Evolutionary conservation across 2,797 vertebrate species (phyloP).

Genomic region (Sylvilagus floridanus): DNA sequence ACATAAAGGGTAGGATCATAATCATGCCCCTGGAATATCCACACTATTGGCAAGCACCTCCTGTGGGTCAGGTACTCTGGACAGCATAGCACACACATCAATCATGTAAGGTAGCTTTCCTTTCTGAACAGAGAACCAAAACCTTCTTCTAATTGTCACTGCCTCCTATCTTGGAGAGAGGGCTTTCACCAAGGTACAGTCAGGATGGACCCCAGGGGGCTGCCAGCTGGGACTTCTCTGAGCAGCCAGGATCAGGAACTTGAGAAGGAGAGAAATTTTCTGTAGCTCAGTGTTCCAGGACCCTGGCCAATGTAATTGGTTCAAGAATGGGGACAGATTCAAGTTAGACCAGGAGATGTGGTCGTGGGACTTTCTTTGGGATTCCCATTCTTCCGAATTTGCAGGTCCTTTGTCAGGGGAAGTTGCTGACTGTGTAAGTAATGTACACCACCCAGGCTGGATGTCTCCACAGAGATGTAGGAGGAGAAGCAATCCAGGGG

Average conservation of each 20-base stretch:
- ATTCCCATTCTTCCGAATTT: constrained; percentile 16
- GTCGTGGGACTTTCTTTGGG: neutral
- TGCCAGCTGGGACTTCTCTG: neutral
- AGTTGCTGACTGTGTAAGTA: neutral
- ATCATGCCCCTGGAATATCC: neutral
- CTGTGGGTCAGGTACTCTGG: neutral
- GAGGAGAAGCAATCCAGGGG: neutral
- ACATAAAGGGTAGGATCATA: neutral
- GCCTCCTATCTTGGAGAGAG: neutral
- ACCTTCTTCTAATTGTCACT: neutral
- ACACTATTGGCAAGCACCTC: neutral
- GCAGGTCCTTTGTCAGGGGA: neutral
- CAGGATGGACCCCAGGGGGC: neutral
- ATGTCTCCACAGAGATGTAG: no score
- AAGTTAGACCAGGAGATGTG: neutral
- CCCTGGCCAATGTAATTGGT: neutral
- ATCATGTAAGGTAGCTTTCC: neutral
- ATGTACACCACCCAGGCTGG: no score
- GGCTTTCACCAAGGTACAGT: neutral
- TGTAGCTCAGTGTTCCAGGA: neutral
- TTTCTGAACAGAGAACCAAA: constrained; percentile 1
- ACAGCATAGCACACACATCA: neutral
- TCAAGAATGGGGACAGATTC: neutral
- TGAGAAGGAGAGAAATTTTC: neutral
- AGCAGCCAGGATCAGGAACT: neutral